These are phyloP conservation scores for Scytalopus superciliaris DNA, from an alignment of 2,113 vertebrate genomes.

Conservation along the genomic window DNA sequence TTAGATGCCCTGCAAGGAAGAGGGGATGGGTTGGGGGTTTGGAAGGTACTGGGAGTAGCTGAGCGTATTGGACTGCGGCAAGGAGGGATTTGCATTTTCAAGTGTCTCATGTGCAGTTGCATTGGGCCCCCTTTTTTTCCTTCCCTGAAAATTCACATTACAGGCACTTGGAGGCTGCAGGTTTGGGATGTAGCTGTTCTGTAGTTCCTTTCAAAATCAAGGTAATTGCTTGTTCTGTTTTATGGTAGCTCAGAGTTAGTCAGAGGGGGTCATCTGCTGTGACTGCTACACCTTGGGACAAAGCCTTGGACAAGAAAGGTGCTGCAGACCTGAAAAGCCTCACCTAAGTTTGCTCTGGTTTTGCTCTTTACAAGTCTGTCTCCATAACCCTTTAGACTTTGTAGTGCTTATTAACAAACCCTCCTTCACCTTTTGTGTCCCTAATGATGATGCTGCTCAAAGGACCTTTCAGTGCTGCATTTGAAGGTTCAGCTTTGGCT, in stretches of 20 bases:
- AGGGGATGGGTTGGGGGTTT: accelerated
- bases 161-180: not conserved
- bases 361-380: not conserved
- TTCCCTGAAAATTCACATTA: not conserved
- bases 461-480: not conserved
- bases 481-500: not conserved
- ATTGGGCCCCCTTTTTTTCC: accelerated
- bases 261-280: not conserved
- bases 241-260: not conserved
- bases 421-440: not conserved
- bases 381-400: not conserved
- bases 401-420: not conserved
- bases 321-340: not conserved
- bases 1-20: too few relatives aligned
- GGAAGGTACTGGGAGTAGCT: not conserved
- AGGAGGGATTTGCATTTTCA: not conserved
- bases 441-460: not conserved
- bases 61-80: not conserved
- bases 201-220: not conserved
- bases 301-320: not conserved
- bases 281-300: not conserved
- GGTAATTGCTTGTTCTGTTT: not conserved
- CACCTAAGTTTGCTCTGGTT: accelerated
- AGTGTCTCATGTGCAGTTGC: too few relatives aligned
- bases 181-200: not conserved